A percentile compares a stretch with the other conserved stretches of the same genome.
Conservation (phyloP, 1,140 invertebrate species). For the Zaprionus tsacasi region DNA sequence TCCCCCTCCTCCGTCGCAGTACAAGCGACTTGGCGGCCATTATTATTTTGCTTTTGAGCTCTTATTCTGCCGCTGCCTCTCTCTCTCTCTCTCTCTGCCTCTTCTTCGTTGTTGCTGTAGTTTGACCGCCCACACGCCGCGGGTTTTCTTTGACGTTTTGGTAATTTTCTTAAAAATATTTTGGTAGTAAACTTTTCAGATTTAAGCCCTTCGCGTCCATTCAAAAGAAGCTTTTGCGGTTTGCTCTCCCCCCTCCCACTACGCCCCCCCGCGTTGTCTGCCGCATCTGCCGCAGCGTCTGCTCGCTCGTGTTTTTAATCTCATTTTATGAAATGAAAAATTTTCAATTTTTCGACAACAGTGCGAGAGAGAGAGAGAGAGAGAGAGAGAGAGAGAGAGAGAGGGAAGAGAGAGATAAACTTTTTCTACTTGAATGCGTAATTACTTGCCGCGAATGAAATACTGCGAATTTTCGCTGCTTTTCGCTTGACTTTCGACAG, state of each 20-base stretch:
- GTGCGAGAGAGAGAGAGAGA: too few relatives aligned
- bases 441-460: conserved; percentile 70
- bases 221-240: conserved; percentile 62
- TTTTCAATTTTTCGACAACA: conserved; percentile 76
- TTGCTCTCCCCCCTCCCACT: conserved; percentile 50
- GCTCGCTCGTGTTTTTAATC: conserved; percentile 73
- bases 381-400: too few relatives aligned
- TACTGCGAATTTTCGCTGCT: conserved; percentile 55
- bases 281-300: not conserved
- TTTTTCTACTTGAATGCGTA: conserved; percentile 82
- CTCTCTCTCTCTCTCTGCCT: not conserved
- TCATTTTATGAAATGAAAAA: conserved; percentile 82
- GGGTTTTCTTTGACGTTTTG: conserved; percentile 55
- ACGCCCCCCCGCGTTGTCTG: not conserved
- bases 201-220: conserved; percentile 70
- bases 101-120: not conserved
- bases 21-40: conserved; percentile 59
- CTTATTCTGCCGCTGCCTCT: conserved; percentile 16
- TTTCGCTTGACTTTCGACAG: conserved; percentile 59
- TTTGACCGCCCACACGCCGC: conserved; percentile 6
- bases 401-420: conserved; percentile 70
- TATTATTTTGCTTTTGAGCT: conserved; percentile 68
- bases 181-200: conserved; percentile 74
- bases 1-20: not conserved
- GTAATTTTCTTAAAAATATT: conserved; percentile 81